Percentiles rank a stretch among this genome's conserved stretches.
Evolutionary conservation across 2,113 vertebrate species (phyloP).

Genomic region (Lophius piscatorius): DNA sequence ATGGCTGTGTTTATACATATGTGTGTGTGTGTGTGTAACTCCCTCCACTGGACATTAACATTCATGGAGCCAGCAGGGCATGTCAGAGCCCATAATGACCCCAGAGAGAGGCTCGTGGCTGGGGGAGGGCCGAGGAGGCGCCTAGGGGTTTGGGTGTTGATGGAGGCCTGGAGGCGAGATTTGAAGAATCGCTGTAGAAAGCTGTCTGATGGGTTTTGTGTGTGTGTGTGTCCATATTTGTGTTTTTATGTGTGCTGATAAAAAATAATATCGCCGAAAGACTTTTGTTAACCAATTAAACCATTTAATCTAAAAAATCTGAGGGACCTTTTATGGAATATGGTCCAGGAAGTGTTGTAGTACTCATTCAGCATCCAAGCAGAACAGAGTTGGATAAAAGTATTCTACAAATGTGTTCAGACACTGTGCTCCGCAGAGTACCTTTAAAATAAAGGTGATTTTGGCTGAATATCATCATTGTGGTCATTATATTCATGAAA

Average conservation of each 20-base stretch:
- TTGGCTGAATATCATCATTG: too few species aligned
- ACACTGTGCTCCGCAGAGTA: too few species aligned
- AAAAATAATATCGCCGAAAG: slow-evolving; percentile 30
- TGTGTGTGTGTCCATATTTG: slow-evolving; percentile 11
- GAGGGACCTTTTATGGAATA: too few species aligned
- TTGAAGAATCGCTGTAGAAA: slow-evolving; percentile 27
- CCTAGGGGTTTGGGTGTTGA: slow-evolving; percentile 58
- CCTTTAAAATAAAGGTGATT: too few species aligned
- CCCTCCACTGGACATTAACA: slow-evolving; percentile 79
- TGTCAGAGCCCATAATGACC: slow-evolving; percentile 79
- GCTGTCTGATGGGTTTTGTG: slow-evolving; percentile 1
- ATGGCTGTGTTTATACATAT: slow-evolving; percentile 19
- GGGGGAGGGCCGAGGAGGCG: slow-evolving; percentile 51
- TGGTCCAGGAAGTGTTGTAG: too few species aligned
- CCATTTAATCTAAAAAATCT: too few species aligned
- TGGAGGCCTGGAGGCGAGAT: slow-evolving; percentile 40
- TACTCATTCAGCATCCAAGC: too few species aligned
- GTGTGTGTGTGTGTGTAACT: slow-evolving; percentile 25
- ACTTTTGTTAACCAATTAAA: slow-evolving; percentile 37
- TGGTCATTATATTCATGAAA: too few species aligned
- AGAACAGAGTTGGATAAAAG: too few species aligned
- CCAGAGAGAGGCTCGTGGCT: slow-evolving; percentile 61
- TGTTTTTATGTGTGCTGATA: slow-evolving; percentile 2
- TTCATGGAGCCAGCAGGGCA: slow-evolving; percentile 79
- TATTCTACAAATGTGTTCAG: too few species aligned